Base-by-base conservation (phyloP, 2,113 vertebrate species). In the Vanacampus margaritifer region DNA sequence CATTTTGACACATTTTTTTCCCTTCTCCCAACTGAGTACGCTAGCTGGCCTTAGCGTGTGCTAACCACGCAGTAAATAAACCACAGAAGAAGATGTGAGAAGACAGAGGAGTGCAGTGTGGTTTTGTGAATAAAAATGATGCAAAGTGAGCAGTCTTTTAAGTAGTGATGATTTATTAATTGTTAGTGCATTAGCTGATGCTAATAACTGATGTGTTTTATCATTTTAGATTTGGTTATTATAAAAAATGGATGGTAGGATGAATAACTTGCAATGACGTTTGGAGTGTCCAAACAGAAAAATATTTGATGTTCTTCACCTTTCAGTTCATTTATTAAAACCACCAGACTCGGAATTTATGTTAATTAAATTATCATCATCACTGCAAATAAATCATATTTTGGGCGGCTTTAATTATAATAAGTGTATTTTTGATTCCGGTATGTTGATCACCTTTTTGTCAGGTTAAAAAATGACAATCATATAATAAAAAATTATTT, bases 141-240 rank as follows among this genome's bases (percentile, higher is more conserved):
- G 68, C 39, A 65, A 46, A 28, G 2, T 71, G 46, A 73, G 66
- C 48, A 58, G 54, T 70, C 71, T 63, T 78, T 77, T 57, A 65
- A 57, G 63, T 36, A 57, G 41, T 57, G n/a, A 73, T 77, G 75
- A 87, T 82, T 82, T 74, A 87, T 84, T 72, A 71, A 88, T 67
- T 64, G 78, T 77, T 70, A 60, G 73, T 63, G 82, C 79, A 79
- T 82, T 68, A 81, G 68, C 82, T 67, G 37, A 23, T 67, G 67
- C 56, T 23, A 65, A 51, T 71, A 80, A 83, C 67, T 78, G 65
- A 81, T 68, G 45, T 72, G 79, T 83, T 85, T 58, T 67, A 75
- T 21, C 35, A 39, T 41, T 39, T 54, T 61, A 35, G 36, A 37
- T 37, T 37, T 39, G 57, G 17, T 19, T 14, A 17, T 53, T 23